Percentiles rank a stretch among this genome's conserved stretches.
Evolutionary conservation across 2,113 vertebrate genomes (phyloP).

Genomic region (Heterocephalus glaber): DNA sequence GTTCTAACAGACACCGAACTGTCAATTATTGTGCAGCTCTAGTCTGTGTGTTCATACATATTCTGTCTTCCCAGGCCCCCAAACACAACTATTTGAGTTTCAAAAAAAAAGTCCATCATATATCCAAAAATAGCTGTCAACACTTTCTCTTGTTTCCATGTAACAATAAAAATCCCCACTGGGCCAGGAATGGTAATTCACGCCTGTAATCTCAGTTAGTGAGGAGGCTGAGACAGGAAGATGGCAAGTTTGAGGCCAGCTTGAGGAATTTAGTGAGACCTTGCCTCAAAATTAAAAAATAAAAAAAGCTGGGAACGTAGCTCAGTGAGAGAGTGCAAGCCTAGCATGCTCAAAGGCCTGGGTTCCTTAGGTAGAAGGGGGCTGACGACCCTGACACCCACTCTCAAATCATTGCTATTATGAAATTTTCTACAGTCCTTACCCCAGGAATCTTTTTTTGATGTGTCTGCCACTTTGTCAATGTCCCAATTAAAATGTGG

Average conservation of each 20-base stretch:
- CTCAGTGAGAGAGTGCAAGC: not conserved
- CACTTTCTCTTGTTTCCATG: not conserved
- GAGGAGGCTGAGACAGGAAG: not conserved
- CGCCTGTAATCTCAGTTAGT: not conserved
- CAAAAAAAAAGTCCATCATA: not conserved
- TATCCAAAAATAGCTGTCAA: not conserved
- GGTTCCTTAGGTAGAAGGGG: not conserved
- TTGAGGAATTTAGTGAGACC: not conserved
- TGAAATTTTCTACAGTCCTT: slow-evolving; percentile 18
- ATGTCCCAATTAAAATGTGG: slow-evolving; percentile 40
- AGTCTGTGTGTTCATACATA: not conserved
- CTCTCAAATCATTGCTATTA: not conserved
- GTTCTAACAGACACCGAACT: not conserved
- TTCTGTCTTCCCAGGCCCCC: not conserved
- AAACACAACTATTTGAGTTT: slow-evolving; percentile 22
- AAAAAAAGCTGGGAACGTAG: not conserved
- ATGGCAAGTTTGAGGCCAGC: not conserved
- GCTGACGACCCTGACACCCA: not conserved
- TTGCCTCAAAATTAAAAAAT: not conserved
- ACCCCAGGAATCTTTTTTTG: not conserved
- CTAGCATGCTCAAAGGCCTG: not conserved
- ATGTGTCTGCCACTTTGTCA: not conserved
- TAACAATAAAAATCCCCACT: not conserved
- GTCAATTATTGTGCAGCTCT: not conserved
- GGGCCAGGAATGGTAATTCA: not conserved